Base-by-base conservation (phyloP, 2,113 vertebrate genomes). In the Oreochromis niloticus region DNA sequence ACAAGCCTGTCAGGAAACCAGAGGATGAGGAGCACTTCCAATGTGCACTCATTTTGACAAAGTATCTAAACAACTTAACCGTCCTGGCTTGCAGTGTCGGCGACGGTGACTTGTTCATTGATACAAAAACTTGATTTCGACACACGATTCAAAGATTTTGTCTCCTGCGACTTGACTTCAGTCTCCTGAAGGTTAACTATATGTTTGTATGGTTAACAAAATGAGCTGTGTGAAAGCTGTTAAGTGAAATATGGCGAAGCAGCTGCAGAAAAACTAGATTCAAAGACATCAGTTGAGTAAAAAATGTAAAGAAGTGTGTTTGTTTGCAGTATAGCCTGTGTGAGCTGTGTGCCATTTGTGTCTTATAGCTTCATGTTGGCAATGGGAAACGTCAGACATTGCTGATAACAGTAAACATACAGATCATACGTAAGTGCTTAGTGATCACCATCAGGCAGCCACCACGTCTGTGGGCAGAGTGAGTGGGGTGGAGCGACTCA, bases 1-100 rank as follows among this genome's bases (percentile, higher is more conserved):
- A 32, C 71, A 78, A 78, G 43, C 46, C 71, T 50, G 71, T 78
- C 27, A 78, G 71, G 71, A 78, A 50, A 78, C 12, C 24, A 78
- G 71, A 32, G 3, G 4, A 75, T 7, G 68, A 73, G 22, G 9
- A 50, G 14, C 24, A 32, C 43, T 78, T 30, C 43, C 8, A 27
- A 32, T 1, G 0, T 4, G 24, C 24, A 17, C 43, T 75, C 24
- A 0, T 50, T 78, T 30, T n/a, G 27, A n/a, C 24, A 19, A 78
- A n/a, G 43, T n/a, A 32, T 32, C 24, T 50, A n/a, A 32, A 17
- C 27, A 78, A 5, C 32, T 50, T 50, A 50, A 19, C 16, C 1
- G 1, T 19, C 2, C 27, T 32, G 16, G 24, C 22, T 73, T 7
- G 41, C 22, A 11, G 17, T 3, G 2, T 73, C 0, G 0, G 68